Percentiles rank a stretch among this genome's conserved stretches.
phyloP scores from a whole-genome alignment of 1,140 invertebrate species.

The Pseudomyrmex flavicornis region DNA sequence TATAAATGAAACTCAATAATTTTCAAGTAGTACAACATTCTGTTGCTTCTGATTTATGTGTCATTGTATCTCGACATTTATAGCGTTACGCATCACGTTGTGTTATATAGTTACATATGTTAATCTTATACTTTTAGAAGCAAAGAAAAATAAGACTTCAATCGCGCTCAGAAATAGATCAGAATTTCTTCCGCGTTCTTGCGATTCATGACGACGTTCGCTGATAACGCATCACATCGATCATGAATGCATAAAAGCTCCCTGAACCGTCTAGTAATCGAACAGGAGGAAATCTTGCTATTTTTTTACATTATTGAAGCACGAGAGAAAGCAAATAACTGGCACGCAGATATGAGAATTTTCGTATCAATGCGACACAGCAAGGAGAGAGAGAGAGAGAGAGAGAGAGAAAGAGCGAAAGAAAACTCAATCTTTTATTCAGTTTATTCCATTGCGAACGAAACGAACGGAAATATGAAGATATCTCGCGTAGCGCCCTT shows the following conservation, averaged over 20 bases:
- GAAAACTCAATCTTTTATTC: slow-evolving; percentile 58
- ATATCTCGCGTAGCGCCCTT: slow-evolving; percentile 19
- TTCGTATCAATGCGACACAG: slow-evolving; percentile 23
- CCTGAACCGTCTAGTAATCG: slow-evolving; percentile 42
- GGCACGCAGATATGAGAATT: slow-evolving; percentile 39
- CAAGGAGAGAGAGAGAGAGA: too few relatives aligned
- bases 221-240: slow-evolving; percentile 47
- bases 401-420: neutral
- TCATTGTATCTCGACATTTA: too few relatives aligned
- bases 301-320: slow-evolving; percentile 50
- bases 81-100: neutral
- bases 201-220: slow-evolving; percentile 41
- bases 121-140: neutral
- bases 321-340: slow-evolving; percentile 20
- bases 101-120: neutral
- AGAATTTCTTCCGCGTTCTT: slow-evolving; percentile 22
- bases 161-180: slow-evolving; percentile 9
- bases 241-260: slow-evolving; percentile 49
- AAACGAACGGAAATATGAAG: slow-evolving; percentile 43
- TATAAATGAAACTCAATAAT: too few relatives aligned
- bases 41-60: too few relatives aligned
- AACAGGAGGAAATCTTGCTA: slow-evolving; percentile 32
- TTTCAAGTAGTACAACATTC: too few relatives aligned
- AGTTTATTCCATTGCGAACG: slow-evolving; percentile 44
- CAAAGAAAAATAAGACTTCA: neutral